Evolutionary conservation across 2,113 vertebrate genomes (phyloP).

Genomic region (Dryoscopus gambensis): DNA sequence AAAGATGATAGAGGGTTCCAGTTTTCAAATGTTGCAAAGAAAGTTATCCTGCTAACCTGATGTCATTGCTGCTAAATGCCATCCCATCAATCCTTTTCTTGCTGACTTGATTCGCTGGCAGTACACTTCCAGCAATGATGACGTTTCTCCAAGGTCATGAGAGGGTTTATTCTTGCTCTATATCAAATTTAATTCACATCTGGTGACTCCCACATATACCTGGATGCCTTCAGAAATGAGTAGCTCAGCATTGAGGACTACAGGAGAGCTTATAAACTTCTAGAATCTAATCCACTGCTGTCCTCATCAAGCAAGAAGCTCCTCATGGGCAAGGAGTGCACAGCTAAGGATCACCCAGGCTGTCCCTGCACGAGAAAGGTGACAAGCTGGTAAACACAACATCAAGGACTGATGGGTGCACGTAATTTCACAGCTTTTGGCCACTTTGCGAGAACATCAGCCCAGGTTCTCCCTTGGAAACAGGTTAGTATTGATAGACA

Average conservation of each 20-base stretch:
- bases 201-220: background rate
- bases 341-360: background rate
- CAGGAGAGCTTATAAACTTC: background rate
- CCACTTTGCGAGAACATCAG: background rate
- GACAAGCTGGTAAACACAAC: background rate
- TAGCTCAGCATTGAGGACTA: background rate
- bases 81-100: background rate
- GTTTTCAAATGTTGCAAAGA: background rate
- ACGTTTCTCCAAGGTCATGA: background rate
- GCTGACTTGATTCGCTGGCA: background rate
- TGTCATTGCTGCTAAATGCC: background rate
- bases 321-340: rapidly evolving
- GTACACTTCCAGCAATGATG: background rate
- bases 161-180: background rate
- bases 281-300: background rate
- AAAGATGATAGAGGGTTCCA: background rate
- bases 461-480: background rate
- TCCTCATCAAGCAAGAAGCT: background rate
- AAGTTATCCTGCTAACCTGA: background rate
- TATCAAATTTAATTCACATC: background rate
- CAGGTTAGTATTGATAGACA: background rate
- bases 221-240: background rate
- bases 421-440: background rate
- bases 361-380: background rate
- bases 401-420: background rate